Base-by-base conservation (phyloP, 2,888 invertebrate species). In the Junonia oenone region DNA sequence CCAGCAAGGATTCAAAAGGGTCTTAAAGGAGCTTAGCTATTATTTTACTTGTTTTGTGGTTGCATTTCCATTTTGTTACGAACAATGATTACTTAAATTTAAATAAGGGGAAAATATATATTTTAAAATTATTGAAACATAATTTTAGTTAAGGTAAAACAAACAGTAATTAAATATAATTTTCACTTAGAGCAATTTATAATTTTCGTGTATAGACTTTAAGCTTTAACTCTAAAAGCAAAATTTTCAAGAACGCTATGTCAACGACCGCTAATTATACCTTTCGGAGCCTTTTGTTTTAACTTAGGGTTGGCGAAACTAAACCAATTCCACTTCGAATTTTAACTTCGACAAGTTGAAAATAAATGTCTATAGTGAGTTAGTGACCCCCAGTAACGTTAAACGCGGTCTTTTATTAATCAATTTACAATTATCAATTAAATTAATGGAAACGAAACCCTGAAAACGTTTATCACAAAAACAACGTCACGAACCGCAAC, bases 1-100 rank as follows among this genome's bases (percentile, higher is more conserved):
- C 67, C 61, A 58, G 70, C 67, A 86, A 89, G 89, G 89, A 89
- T 81, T 74, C 75, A 59, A 72, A 76, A 76, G 75, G 76, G 75
- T 67, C 61, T 63, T 40, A 51, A 62, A 63, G 55, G 55, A 61
- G 56, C 19, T 47, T 58, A 17, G 37, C 26, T 33, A 40, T 43
- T 47, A 6, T 38, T 40, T 1, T 17, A 38, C 17, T 17, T 38
- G 2, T 1, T 17, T 2, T 19, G 38, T 6, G 14, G 8, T 4
- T 6, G 0, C 9, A 13, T 14, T 2, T 15, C 11, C 14, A 1
- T 35, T 35, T 35, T 6, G 5, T 35, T 13, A 33, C 5, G 0
- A 35, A 13, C 1, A 13, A 22, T 22, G 22, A 3, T 22, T 22
- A 22, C 5, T 22, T 22, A 22, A n/a, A n/a, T 22, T 22, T 22